Evolutionary conservation across 2,113 vertebrate genomes (phyloP).

Genomic region (Tychaedon coryphoeus): DNA sequence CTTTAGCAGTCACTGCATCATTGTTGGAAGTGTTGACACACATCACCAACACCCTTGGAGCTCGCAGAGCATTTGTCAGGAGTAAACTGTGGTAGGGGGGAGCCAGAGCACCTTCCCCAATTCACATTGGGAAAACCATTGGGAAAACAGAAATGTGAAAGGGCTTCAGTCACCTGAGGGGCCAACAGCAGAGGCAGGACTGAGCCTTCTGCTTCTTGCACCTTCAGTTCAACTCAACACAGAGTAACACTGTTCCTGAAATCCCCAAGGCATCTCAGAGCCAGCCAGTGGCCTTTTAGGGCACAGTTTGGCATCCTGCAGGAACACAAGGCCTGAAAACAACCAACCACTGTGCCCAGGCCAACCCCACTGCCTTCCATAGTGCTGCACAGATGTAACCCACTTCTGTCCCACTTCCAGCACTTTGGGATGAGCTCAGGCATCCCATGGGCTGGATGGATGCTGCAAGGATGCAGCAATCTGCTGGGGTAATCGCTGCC

Average conservation of each 20-base stretch:
- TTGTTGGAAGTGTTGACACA: not conserved
- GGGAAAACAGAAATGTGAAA: not conserved
- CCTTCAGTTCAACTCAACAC: not conserved
- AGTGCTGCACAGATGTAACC: rapidly evolving
- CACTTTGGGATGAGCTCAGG: rapidly evolving
- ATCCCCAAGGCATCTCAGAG: not conserved
- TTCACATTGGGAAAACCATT: rapidly evolving
- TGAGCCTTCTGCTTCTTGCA: not conserved
- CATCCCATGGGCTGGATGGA: not conserved
- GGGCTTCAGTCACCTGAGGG: not conserved
- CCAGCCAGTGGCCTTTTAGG: not conserved
- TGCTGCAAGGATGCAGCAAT: not conserved
- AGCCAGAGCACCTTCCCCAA: not conserved
- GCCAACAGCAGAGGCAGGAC: not conserved
- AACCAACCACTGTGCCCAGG: rapidly evolving
- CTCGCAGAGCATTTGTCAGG: not conserved
- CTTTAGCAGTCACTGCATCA: not conserved
- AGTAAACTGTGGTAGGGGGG: not conserved
- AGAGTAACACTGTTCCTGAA: not conserved
- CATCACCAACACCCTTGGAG: not conserved
- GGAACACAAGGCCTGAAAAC: not conserved
- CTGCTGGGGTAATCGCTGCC: not conserved
- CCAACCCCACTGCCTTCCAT: rapidly evolving
- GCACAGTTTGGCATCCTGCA: not conserved
- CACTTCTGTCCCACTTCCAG: not conserved